A percentile compares a stretch with the other conserved stretches of the same genome.
These are phyloP conservation scores for Mustela lutreola DNA, from an alignment of 2,113 vertebrate species.

Conservation along the genomic window DNA sequence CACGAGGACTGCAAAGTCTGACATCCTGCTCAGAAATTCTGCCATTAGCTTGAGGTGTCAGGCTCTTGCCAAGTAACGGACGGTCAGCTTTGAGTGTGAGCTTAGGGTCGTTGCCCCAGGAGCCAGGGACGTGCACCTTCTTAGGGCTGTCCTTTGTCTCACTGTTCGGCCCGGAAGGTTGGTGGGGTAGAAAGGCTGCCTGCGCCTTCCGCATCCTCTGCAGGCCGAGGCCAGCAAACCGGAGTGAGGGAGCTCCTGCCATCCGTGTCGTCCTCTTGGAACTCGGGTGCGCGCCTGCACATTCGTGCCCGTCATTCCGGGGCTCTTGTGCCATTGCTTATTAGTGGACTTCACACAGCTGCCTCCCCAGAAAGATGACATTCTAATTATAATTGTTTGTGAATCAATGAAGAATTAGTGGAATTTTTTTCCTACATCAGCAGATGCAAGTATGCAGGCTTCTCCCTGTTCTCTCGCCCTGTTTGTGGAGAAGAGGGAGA, in stretches of 20 bases:
- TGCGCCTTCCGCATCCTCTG: too few species aligned
- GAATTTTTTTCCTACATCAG: conserved; percentile 33
- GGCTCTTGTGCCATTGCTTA: neutral
- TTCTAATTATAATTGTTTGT: neutral
- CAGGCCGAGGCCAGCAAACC: neutral
- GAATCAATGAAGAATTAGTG: neutral
- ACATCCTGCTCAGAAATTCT: neutral
- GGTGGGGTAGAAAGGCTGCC: neutral
- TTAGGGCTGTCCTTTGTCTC: neutral
- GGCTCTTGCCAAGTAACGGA: neutral
- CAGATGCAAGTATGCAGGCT: neutral
- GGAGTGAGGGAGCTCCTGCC: neutral
- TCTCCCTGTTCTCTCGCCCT: neutral
- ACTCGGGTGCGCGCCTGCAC: neutral
- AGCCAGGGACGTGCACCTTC: accelerated
- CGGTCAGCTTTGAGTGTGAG: neutral
- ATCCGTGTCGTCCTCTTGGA: neutral
- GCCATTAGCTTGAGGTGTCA: accelerated
- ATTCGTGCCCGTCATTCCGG: neutral
- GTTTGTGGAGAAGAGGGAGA: neutral
- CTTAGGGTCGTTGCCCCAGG: accelerated
- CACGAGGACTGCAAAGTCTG: neutral
- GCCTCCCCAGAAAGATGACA: neutral
- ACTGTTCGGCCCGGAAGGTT: neutral
- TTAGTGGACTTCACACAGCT: neutral